A percentile compares a stretch with the other conserved stretches of the same genome.
phyloP scores from a whole-genome alignment of 2,888 invertebrate genomes.

The Sphaeridia pumilis region DNA sequence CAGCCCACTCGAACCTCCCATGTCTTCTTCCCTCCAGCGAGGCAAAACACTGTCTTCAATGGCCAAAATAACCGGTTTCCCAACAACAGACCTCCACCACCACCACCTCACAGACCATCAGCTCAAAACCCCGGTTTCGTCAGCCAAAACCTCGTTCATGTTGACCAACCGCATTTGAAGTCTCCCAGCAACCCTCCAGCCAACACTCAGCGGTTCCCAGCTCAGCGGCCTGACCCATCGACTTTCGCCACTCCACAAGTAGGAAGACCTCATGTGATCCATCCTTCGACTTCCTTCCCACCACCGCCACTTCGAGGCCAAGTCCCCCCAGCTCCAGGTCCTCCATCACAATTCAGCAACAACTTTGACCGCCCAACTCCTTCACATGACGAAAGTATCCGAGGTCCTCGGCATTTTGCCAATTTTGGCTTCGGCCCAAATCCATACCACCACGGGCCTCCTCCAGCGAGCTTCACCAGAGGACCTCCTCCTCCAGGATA shows the following conservation, averaged over 20 bases:
- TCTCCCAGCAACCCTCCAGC: neutral
- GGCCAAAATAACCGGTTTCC: neutral
- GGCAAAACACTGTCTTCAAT: neutral
- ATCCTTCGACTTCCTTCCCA: neutral
- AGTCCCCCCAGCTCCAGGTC: conserved; percentile 1
- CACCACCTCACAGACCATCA: neutral
- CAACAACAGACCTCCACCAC: conserved; percentile 1
- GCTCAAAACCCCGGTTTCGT: neutral
- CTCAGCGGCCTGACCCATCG: conserved; percentile 4
- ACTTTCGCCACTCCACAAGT: neutral
- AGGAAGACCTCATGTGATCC: neutral
- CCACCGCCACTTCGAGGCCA: neutral
- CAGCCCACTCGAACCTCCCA: conserved; percentile 2
- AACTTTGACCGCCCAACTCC: neutral
- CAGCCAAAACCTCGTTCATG: conserved; percentile 6
- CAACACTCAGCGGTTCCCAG: conserved; percentile 5
- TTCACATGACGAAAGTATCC: neutral
- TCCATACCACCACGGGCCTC: neutral
- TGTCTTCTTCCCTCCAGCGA: conserved; percentile 7
- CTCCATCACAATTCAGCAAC: conserved; percentile 1
- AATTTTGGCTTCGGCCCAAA: neutral
- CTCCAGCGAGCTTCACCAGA: neutral
- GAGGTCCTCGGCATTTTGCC: neutral
- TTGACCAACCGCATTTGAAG: neutral
- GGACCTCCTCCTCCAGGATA: neutral